Percentiles rank a stretch among this genome's conserved stretches.
Conservation (phyloP, 2,797 vertebrate genomes). For the Limosa lapponica region DNA sequence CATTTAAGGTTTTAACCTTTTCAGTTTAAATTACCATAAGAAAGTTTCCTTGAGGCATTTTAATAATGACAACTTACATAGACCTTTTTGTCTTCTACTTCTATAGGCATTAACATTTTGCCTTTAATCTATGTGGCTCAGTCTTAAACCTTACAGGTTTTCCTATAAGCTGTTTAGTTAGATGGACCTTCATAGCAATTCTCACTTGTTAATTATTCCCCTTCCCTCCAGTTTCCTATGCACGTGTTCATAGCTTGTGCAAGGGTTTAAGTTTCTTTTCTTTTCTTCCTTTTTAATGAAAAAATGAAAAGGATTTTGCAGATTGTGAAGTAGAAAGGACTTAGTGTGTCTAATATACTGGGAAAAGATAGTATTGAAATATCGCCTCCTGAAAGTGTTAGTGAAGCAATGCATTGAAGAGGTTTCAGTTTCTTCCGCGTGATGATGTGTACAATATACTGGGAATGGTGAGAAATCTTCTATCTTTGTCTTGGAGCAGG, state of each 20-base stretch:
- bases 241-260: constrained; percentile 34
- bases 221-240: constrained; percentile 25
- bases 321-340: constrained; percentile 39
- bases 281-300: constrained; percentile 23
- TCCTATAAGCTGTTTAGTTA: constrained; percentile 62
- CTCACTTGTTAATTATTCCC: constrained; percentile 65
- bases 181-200: constrained; percentile 38
- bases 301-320: constrained; percentile 35
- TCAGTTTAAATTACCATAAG: constrained; percentile 67
- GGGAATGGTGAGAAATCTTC: not conserved
- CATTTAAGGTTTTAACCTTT: constrained; percentile 68
- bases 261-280: constrained; percentile 45
- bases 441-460: not conserved
- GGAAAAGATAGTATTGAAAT: not conserved
- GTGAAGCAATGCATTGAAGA: not conserved
- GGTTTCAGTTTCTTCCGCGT: not conserved
- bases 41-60: constrained; percentile 66
- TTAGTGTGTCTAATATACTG: not conserved
- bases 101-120: constrained; percentile 60
- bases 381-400: not conserved
- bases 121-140: constrained; percentile 60
- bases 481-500: not conserved
- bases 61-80: constrained; percentile 67
- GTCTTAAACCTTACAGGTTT: constrained; percentile 62
- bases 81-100: constrained; percentile 67